These are phyloP conservation scores for Marisa cornuarietis DNA, from an alignment of 1,140 invertebrate species.

Conservation along the genomic window DNA sequence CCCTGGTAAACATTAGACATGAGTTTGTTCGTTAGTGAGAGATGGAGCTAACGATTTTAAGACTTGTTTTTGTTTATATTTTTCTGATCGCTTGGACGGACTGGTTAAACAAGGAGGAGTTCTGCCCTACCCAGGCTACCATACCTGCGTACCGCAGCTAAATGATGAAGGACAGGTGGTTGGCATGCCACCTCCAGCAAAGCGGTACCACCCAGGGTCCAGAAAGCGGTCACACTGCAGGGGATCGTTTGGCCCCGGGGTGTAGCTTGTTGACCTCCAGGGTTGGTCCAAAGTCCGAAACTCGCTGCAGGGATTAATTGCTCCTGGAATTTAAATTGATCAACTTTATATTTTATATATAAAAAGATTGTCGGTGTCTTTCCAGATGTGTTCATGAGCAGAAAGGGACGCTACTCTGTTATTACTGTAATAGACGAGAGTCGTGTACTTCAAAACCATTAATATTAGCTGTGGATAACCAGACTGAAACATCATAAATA, in stretches of 20 bases:
- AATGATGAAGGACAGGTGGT: slow-evolving; percentile 31
- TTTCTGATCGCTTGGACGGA: no score
- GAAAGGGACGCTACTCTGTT: no score
- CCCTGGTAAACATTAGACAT: background rate
- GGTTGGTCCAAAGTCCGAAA: slow-evolving; percentile 25
- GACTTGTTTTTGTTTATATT: background rate
- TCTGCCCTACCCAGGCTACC: background rate
- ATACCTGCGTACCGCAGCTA: slow-evolving; percentile 39
- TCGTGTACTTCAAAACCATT: no score
- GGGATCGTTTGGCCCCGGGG: slow-evolving; percentile 24
- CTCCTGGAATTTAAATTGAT: no score
- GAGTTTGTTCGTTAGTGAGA: background rate
- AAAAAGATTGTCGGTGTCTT: no score
- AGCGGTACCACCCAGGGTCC: slow-evolving; percentile 34
- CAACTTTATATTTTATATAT: no score
- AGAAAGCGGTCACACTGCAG: slow-evolving; percentile 35
- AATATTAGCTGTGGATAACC: no score
- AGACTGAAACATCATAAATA: no score
- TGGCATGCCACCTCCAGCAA: slow-evolving; percentile 33
- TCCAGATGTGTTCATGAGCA: no score
- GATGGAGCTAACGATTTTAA: background rate
- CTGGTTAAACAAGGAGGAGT: background rate
- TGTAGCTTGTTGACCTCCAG: slow-evolving; percentile 28
- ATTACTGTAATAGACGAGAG: no score
- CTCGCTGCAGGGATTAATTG: background rate